Conservation (phyloP, 2,888 invertebrate species). For the Aphidius colemani region DNA sequence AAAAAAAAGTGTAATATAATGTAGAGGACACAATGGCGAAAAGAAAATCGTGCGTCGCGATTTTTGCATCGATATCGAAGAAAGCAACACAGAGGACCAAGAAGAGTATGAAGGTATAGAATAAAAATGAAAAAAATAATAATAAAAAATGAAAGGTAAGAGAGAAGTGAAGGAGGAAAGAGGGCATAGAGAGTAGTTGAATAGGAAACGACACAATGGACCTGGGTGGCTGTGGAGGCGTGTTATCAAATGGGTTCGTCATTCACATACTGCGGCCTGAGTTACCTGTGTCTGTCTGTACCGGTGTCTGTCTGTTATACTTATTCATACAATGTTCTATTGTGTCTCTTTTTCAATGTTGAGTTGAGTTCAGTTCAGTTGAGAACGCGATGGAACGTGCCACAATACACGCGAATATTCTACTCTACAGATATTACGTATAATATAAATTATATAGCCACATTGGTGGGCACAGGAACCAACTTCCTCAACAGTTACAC, state of each 20-base stretch:
- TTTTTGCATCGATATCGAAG: constrained; percentile 49
- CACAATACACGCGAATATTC: constrained; percentile 59
- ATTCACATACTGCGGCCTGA: constrained; percentile 59
- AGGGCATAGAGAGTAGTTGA: constrained; percentile 56
- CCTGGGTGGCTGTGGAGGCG: constrained; percentile 59
- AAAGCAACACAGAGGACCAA: constrained; percentile 26
- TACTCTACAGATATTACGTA: constrained; percentile 40
- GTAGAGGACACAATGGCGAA: constrained; percentile 25
- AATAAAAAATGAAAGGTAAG: constrained; percentile 4
- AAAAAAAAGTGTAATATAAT: constrained; percentile 4
- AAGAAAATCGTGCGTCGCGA: constrained; percentile 40
- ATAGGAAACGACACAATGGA: constrained; percentile 61
- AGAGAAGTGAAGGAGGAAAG: constrained; percentile 30
- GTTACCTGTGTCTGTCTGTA: constrained; percentile 59
- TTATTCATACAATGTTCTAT: constrained; percentile 58
- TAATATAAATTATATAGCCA: constrained; percentile 7
- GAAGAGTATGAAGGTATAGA: constrained; percentile 13
- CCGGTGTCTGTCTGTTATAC: constrained; percentile 60
- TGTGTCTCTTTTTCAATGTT: constrained; percentile 52
- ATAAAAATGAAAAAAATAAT: constrained; percentile 1
- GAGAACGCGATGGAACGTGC: constrained; percentile 61
- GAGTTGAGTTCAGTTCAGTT: constrained; percentile 55
- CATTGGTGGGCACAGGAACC: neutral
- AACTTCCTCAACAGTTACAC: constrained; percentile 29
- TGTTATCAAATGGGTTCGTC: constrained; percentile 61